Evolutionary conservation across 2,888 invertebrate species (phyloP), one percentile per base, ranked within the genome.

Genomic region (Sicus ferrugineus): DNA sequence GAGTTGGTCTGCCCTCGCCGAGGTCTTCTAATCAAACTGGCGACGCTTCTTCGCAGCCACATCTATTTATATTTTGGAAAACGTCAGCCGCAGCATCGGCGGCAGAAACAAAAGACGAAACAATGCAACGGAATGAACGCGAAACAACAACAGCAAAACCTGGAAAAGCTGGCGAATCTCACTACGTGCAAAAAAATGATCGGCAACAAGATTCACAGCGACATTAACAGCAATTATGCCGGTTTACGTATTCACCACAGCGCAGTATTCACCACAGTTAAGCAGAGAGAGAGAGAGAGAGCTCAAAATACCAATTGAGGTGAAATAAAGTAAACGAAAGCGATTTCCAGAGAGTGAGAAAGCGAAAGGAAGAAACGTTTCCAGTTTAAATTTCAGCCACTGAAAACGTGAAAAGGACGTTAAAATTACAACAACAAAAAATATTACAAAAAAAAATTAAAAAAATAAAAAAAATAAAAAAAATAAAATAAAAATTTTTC

Each of bases 61-160:
- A 81, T 83, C 81, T 84, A 84, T 84, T 84, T 84, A 84, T 84
- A 84, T 84, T 83, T 82, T 84, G 83, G 80, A 79, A 79, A 79
- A 75, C 73, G 23, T 31, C 65, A 66, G 54, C n/a, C n/a, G n/a
- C n/a, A n/a, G n/a, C n/a, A n/a, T n/a, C n/a, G n/a, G n/a, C n/a
- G n/a, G n/a, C 63, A 26, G 28, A 46, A 65, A 42, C 68, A 59
- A 48, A 52, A 50, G 42, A 38, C 31, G 31, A 28, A 64, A 16
- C 50, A 23, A 61, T 54, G 54, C 23, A 54, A 54, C 9, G 28
- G n/a, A 46, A 46, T 23, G 14, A 23, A 54, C 14, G 28, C 23
- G 5, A 54, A 54, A 54, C 28, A 54, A 61, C 52, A 52, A 21
- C 61, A 65, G 23, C 52, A 46, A n/a, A 14, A 62, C 7, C 46